Base-by-base conservation (phyloP, 2,113 vertebrate genomes). In the Heteronetta atricapilla region DNA sequence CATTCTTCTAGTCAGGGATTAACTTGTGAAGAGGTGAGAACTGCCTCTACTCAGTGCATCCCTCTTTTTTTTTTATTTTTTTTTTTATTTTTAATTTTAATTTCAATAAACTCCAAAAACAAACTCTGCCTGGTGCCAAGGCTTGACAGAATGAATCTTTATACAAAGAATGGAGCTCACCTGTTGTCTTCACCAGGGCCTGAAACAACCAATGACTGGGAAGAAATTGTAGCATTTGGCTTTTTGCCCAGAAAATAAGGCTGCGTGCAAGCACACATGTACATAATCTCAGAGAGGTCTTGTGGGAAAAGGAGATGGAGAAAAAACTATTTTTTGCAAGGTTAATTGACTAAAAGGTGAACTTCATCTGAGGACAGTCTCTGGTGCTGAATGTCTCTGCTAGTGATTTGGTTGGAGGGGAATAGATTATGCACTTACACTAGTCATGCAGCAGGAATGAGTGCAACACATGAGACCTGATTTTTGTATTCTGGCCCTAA, bases 211-310 rank as follows among this genome's bases (percentile, higher is more conserved):
- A 72, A 58, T 18, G 92, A 88, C 94, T 96, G 86, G 75, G 76
- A 96, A 94, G 79, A 82, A 73, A 84, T 86, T 86, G 86, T 69
- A 97, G 70, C 40, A 56, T 93, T 97, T 98, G 98, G 97, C 95
- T 97, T 97, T 97, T 95, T 97, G 95, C 96, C 97, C 94, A 95
- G 96, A 97, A 97, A 97, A 95, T 96, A 97, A 96, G 92, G 97
- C 97, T 96, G 95, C 26, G 2, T 6, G 13, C 6, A 2, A 13
- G 2, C 22, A 14, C 33, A 56, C 34, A 5, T 63, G 59, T 42
- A 56, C 62, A 29, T 5, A 10, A 14, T 42, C 3, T 0, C 16
- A 52, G 56, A 55, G 22, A 55, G n/a, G 15, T 78, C 95, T 92
- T 8, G 1, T 55, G 88, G 82, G 74, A 95, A 87, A 94, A 95